These are phyloP conservation scores for Burhinus bistriatus DNA, from an alignment of 2,113 vertebrate genomes.

Conservation along the genomic window DNA sequence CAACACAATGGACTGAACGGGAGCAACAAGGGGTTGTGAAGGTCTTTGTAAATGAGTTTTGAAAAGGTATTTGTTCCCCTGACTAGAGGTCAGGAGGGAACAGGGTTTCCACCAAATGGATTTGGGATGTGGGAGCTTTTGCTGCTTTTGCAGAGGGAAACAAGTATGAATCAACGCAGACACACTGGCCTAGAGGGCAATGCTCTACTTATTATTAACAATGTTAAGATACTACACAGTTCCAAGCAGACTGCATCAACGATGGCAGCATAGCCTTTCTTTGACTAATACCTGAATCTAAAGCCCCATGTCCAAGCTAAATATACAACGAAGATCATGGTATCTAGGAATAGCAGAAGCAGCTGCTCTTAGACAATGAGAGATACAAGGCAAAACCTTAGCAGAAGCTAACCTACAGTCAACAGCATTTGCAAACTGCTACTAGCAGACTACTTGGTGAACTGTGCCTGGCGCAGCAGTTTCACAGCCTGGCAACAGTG, in stretches of 20 bases:
- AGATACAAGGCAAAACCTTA: background rate
- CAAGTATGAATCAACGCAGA: background rate
- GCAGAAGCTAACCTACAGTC: background rate
- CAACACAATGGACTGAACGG: background rate
- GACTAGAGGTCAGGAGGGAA: background rate
- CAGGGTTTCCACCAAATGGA: background rate
- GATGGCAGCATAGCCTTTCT: background rate
- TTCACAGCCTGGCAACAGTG: background rate
- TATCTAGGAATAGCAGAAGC: background rate
- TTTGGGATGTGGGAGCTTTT: background rate
- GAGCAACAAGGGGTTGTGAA: background rate
- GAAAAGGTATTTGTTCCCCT: background rate
- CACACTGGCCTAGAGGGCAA: background rate
- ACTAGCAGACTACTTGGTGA: background rate
- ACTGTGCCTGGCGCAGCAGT: rapidly evolving
- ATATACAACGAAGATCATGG: background rate
- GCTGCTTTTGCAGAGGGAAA: background rate
- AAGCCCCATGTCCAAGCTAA: background rate
- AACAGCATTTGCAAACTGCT: background rate
- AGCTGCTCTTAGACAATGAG: background rate
- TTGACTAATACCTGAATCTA: background rate
- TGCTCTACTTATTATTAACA: background rate
- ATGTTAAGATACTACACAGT: background rate
- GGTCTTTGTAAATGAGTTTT: background rate
- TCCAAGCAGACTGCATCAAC: background rate